Percentiles rank a stretch among this genome's conserved stretches.
phyloP scores from a whole-genome alignment of 2,888 invertebrate genomes.

The Eupithecia insigniata region DNA sequence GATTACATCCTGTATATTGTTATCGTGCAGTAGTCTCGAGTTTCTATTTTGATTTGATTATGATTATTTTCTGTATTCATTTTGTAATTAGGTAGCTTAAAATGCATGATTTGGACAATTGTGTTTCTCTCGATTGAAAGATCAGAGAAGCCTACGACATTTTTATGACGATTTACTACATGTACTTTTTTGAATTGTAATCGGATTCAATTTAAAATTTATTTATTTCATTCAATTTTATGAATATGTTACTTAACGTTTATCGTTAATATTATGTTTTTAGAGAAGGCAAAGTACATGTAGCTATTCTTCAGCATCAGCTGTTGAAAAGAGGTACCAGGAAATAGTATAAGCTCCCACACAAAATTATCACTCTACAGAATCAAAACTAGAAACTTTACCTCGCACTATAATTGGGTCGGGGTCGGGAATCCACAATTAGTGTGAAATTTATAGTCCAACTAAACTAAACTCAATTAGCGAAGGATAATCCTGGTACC shows the following conservation, averaged over 20 bases:
- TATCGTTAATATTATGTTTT: not conserved
- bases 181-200: not conserved
- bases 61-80: conserved; percentile 22
- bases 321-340: not conserved
- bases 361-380: not conserved
- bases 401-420: conserved; percentile 4
- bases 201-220: not conserved
- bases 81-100: conserved; percentile 33
- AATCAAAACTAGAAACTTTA: not conserved
- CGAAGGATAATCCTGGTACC: conserved; percentile 9
- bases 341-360: not conserved
- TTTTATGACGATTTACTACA: conserved; percentile 29
- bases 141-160: conserved; percentile 20
- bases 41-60: not conserved
- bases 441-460: conserved; percentile 11
- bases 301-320: not conserved
- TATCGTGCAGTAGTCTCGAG: conserved; percentile 15
- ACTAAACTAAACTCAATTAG: conserved; percentile 9
- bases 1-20: conserved; percentile 16
- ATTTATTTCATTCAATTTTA: not conserved
- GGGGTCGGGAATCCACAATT: conserved; percentile 7
- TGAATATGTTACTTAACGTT: not conserved
- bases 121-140: conserved; percentile 9
- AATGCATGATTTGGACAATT: conserved; percentile 25
- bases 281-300: conserved; percentile 3